Evolutionary conservation across 2,113 vertebrate species (phyloP).

Genomic region (pig (Sus scrofa)): DNA sequence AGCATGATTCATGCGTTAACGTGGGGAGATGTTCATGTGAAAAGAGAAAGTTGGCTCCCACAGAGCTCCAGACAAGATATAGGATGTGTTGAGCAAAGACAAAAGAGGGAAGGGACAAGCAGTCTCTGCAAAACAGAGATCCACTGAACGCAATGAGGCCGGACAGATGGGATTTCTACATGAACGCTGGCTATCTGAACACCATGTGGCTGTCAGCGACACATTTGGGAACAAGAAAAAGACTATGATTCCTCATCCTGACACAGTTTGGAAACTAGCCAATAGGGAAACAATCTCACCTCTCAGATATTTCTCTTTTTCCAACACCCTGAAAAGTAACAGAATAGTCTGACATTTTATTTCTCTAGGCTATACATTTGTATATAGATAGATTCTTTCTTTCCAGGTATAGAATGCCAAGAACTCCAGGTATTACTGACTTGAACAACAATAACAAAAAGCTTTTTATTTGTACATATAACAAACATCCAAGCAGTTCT

Average conservation of each 20-base stretch:
- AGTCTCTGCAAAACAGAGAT: conserved; percentile 39
- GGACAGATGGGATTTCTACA: background rate
- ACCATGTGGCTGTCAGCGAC: conserved; percentile 58
- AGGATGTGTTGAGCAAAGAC: background rate
- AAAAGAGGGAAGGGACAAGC: background rate
- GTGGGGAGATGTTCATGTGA: background rate
- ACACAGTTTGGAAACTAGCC: conserved; percentile 57
- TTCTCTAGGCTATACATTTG: conserved; percentile 13
- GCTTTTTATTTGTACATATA: conserved; percentile 21
- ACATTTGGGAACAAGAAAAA: conserved; percentile 43
- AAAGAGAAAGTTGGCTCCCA: conserved; percentile 32
- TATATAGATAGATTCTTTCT: conserved; percentile 7
- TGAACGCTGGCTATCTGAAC: background rate
- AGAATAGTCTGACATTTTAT: background rate
- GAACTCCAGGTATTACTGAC: background rate
- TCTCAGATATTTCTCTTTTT: conserved; percentile 18
- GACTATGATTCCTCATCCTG: conserved; percentile 40
- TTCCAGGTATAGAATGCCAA: background rate
- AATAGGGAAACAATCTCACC: conserved; percentile 19
- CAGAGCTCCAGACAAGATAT: conserved; percentile 39
- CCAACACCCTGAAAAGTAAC: background rate
- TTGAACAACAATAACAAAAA: background rate
- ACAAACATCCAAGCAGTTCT: background rate
- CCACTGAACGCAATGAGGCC: background rate
- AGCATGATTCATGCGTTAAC: background rate